phyloP scores from a whole-genome alignment of 2,797 vertebrate species.

The Cetoscarus ocellatus region DNA sequence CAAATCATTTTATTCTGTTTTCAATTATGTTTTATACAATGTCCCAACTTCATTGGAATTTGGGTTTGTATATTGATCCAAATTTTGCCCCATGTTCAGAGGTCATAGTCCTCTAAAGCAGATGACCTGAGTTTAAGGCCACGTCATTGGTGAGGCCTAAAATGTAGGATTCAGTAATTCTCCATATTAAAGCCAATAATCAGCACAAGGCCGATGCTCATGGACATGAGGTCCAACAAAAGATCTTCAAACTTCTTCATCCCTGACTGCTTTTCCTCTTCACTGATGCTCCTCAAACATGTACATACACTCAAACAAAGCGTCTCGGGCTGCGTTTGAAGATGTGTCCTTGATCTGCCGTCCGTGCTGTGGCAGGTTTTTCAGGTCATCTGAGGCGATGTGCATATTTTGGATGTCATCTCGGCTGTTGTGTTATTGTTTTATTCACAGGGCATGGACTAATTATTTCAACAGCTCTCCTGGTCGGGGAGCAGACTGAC shows the following conservation, averaged over 20 bases:
- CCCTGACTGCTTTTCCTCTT: slow-evolving; percentile 21
- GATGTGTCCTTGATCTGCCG: slow-evolving; percentile 38
- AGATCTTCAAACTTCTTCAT: slow-evolving; percentile 13
- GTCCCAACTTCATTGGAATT: too few species aligned
- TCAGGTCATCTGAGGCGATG: slow-evolving; percentile 78
- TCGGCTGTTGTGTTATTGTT: slow-evolving; percentile 81
- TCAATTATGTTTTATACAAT: too few species aligned
- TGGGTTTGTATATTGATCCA: too few species aligned
- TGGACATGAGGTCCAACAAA: slow-evolving; percentile 31
- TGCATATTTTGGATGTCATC: slow-evolving; percentile 83
- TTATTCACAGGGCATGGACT: slow-evolving; percentile 82
- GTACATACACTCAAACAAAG: slow-evolving; percentile 63
- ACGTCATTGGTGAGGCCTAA: too few species aligned
- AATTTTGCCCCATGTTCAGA: too few species aligned
- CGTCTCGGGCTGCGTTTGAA: slow-evolving; percentile 43
- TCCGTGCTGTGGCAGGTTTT: slow-evolving; percentile 65
- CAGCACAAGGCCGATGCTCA: neutral
- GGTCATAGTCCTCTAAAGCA: too few species aligned
- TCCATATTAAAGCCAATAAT: neutral
- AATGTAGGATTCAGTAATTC: too few species aligned
- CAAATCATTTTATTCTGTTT: too few species aligned
- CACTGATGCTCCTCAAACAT: slow-evolving; percentile 44
- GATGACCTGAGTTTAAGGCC: too few species aligned
- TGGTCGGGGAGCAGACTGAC: slow-evolving; percentile 83
- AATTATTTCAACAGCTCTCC: slow-evolving; percentile 86